Base-by-base conservation (phyloP, 2,113 vertebrate species). In the Epinephelus fuscoguttatus region DNA sequence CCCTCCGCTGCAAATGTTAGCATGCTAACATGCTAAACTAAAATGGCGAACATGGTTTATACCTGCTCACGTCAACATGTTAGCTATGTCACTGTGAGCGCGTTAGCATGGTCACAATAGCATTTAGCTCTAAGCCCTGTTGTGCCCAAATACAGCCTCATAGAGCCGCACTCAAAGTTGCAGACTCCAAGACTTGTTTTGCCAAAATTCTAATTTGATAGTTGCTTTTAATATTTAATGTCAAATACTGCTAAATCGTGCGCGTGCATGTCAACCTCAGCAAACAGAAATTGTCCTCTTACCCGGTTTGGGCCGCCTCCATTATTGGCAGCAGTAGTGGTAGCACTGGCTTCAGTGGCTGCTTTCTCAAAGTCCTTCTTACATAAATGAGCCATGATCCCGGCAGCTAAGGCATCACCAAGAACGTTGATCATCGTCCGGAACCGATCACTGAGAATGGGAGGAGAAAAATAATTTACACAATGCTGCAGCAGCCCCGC, bases 371-470 rank as follows among this genome's bases (percentile, higher is more conserved):
- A 96, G 90, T 97, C 96, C 55, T 97, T 94, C 82, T 72, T 55
- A 0, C 96, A 97, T 60, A 97, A 0, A 0, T 97, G 96, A 2
- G 95, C 95, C 61, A 97, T 95, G 79, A 96, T 96, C 50, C 96
- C 96, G 1, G 96, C 96, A 25, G 96, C 96, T 77, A 97, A 89
- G 3, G 96, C 96, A 0, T 97, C 96, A 0, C 96, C 96, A 0
- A 96, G 94, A 57, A 97, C 96, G 0, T 97, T 97, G 88, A 96
- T 96, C 96, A 97, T 96, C 0, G 96, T 97, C 47, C 96, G 91
- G 52, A 97, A 96, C 0, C 96, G 95, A 80, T 97, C 96, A 37
- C 96, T 97, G 75, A 0, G 0, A 47, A 78, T 23, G 1, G 49
- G 45, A 68, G 18, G 15, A 18, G 71, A 75, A 56, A 66, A 52